Percentiles rank a stretch among this genome's conserved stretches.
Conservation (phyloP, 2,797 vertebrate species). For the Coccyzus lansbergi region DNA sequence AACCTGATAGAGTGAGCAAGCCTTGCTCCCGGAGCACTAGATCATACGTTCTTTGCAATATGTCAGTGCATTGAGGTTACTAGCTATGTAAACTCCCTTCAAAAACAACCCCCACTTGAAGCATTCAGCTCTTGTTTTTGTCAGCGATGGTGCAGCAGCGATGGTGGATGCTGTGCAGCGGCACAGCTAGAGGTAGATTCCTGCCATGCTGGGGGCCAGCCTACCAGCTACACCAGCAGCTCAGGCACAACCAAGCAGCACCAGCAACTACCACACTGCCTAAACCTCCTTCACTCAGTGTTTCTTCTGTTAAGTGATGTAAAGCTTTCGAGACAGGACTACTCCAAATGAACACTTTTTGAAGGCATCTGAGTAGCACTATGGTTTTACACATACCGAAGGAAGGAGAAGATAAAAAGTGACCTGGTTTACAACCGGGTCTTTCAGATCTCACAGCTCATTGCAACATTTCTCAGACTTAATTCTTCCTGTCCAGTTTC, state of each 20-base stretch:
- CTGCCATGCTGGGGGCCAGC: rapidly evolving
- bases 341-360: not conserved
- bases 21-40: not conserved
- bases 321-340: not conserved
- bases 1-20: not conserved
- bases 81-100: rapidly evolving
- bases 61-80: rapidly evolving
- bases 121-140: not conserved
- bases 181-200: not conserved
- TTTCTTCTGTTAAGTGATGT: too few relatives aligned
- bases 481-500: not conserved
- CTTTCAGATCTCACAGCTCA: not conserved
- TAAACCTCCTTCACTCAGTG: too few relatives aligned
- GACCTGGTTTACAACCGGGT: not conserved
- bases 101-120: not conserved
- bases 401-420: not conserved
- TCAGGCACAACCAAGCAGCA: rapidly evolving
- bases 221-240: too few relatives aligned
- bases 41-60: rapidly evolving
- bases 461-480: not conserved
- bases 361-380: not conserved
- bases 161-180: not conserved
- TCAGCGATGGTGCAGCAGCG: too few relatives aligned
- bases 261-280: not conserved
- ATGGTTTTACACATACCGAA: not conserved